phyloP scores from a whole-genome alignment of 23 tunicate species.

The Trididemnum nubilum region DNA sequence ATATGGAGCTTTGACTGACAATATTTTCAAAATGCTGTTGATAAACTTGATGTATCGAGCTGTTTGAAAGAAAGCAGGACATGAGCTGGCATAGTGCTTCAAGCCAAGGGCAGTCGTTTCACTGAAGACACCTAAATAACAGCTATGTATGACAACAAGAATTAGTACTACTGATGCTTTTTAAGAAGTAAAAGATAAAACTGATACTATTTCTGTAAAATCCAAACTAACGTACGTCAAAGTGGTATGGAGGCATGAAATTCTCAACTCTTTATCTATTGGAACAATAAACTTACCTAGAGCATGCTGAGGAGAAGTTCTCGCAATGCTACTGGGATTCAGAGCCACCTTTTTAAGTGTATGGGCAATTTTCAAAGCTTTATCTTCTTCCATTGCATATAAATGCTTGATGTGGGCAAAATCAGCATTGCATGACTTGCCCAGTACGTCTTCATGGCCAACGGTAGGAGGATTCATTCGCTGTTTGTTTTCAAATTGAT shows the following conservation, averaged over 20 bases:
- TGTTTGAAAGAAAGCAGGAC: not conserved
- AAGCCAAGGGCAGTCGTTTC: not conserved
- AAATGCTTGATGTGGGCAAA: not conserved
- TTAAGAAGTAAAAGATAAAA: too few relatives aligned
- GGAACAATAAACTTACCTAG: not conserved
- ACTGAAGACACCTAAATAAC: not conserved
- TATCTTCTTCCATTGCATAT: too few relatives aligned
- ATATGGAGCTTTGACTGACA: not conserved
- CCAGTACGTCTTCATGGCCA: not conserved
- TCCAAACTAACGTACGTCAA: too few relatives aligned
- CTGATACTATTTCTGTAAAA: too few relatives aligned
- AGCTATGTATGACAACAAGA: not conserved
- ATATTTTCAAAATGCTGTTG: not conserved
- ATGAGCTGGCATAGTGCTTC: not conserved
- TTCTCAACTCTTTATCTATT: too few relatives aligned
- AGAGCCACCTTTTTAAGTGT: not conserved
- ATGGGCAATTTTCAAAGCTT: not conserved
- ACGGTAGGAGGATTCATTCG: not conserved
- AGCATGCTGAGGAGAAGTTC: too few relatives aligned
- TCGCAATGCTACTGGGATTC: not conserved
- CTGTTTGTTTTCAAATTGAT: not conserved
- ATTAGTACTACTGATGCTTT: not conserved
- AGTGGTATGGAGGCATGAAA: too few relatives aligned
- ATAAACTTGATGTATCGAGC: not conserved
- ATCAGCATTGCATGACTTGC: not conserved